Evolutionary conservation across 2,888 invertebrate genomes (phyloP), one percentile per base, ranked within the genome.

Genomic region (Oligia latruncula): DNA sequence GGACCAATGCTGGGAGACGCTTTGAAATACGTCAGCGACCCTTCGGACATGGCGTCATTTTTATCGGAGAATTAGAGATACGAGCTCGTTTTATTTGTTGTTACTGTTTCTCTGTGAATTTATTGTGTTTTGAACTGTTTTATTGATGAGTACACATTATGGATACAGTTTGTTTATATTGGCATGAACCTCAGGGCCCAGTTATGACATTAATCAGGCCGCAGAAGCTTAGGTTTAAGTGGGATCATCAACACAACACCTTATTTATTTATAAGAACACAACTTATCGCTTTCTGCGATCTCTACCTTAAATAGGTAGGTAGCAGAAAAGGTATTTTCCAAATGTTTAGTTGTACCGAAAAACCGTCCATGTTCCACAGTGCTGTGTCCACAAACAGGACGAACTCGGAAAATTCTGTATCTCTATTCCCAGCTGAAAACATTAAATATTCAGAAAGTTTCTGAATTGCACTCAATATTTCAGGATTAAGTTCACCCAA

Each of bases 1-100:
- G 87, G 88, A 88, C 92, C 93, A 90, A 91, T 91, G 87, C 88
- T 83, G 81, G 79, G 83, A 40, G 77, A 77, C 87, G 80, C 85
- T 90, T 90, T 86, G 78, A 86, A 83, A 85, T 84, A 85, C 81
- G 83, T 87, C 85, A 80, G 77, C 77, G 70, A 78, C 71, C 83
- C 74, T 81, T 78, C 64, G 66, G 66, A 68, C 77, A 80, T 76
- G 74, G 76, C 70, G 87, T 81, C 85, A 87, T 84, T 89, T 82
- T 82, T 87, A 85, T 85, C 70, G 71, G n/a, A 80, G 78, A 82
- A 80, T 81, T 87, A 78, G 77, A 78, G 77, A 71, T 58, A 73
- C 65, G 68, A 71, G 58, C 43, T 70, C 64, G 68, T 74, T 72
- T 83, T 82, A 79, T 85, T 77, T 74, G 74, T 73, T 77, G 74